Conservation (phyloP, 1,140 invertebrate genomes). For the Copidosoma floridanum region DNA sequence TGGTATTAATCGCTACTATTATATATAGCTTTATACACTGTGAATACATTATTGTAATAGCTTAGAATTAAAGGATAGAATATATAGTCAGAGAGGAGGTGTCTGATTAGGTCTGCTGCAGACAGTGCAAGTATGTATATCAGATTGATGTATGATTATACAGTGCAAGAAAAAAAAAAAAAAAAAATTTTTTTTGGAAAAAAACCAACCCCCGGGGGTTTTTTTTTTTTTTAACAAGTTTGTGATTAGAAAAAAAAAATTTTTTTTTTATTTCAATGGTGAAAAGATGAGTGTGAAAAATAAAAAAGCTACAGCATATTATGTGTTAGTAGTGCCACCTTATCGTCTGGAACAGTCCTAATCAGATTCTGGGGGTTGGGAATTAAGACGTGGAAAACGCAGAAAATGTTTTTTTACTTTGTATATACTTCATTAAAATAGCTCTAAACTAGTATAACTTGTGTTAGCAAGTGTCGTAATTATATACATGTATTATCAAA, state of each 20-base stretch:
- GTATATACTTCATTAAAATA: too few species aligned
- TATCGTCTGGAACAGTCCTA: constrained; percentile 57
- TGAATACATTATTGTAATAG: constrained; percentile 5
- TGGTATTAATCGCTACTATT: constrained; percentile 6
- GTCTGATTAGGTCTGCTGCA: constrained; percentile 56
- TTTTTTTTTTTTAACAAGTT: too few species aligned
- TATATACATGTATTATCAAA: too few species aligned
- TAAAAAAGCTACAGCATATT: constrained; percentile 15
- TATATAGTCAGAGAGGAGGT: constrained; percentile 32
- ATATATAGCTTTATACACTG: not conserved
- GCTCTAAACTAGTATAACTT: too few species aligned
- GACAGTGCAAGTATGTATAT: constrained; percentile 30
- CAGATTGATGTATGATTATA: constrained; percentile 25
- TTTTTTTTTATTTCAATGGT: too few species aligned
- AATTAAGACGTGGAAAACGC: constrained; percentile 44
- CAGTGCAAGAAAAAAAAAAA: constrained; percentile 29
- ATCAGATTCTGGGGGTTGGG: constrained; percentile 51
- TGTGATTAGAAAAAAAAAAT: too few species aligned
- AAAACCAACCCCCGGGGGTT: not conserved
- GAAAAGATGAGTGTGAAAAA: constrained; percentile 19
- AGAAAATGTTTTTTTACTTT: too few species aligned
- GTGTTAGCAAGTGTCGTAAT: too few species aligned
- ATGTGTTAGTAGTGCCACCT: constrained; percentile 47
- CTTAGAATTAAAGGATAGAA: constrained; percentile 27
- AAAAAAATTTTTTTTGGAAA: not conserved